Evolutionary conservation across 2,888 invertebrate species (phyloP).

Genomic region (Synergus itoensis): DNA sequence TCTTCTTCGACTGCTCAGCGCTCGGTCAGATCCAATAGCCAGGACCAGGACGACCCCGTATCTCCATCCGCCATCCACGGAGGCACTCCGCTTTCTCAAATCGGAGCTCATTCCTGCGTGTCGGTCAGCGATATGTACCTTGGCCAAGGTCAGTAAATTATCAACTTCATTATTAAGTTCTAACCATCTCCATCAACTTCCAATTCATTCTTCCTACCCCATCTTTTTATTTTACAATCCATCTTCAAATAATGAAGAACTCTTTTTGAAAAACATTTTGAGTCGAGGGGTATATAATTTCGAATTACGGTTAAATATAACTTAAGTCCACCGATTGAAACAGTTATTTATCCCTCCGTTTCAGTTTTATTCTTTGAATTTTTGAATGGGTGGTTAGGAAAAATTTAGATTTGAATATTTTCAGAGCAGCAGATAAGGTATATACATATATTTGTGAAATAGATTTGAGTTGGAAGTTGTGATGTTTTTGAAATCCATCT

Average conservation of each 20-base stretch:
- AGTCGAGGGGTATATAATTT: too few species aligned
- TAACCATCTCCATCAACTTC: not conserved
- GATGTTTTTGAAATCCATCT: not conserved
- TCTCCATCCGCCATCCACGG: conserved; percentile 85
- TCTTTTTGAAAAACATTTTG: too few species aligned
- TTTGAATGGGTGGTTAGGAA: not conserved
- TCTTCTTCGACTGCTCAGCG: conserved; percentile 72
- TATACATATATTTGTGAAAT: not conserved
- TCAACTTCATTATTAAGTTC: not conserved
- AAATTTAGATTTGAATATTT: not conserved
- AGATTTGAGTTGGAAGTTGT: not conserved
- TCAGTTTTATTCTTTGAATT: not conserved
- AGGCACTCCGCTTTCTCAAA: conserved; percentile 92
- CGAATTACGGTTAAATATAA: not conserved
- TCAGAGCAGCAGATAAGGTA: not conserved
- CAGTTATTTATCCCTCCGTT: not conserved
- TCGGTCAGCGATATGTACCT: conserved; percentile 79
- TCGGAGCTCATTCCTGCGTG: conserved; percentile 86
- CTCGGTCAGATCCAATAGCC: conserved; percentile 71
- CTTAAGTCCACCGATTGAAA: not conserved
- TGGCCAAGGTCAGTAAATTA: conserved; percentile 75
- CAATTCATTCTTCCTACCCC: not conserved
- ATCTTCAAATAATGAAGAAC: not conserved
- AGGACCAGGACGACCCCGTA: conserved; percentile 73
- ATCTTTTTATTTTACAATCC: not conserved